Percentiles rank a stretch among this genome's conserved stretches.
Evolutionary conservation across 2,888 invertebrate species (phyloP).

Genomic region (Ganaspis brasiliensis): DNA sequence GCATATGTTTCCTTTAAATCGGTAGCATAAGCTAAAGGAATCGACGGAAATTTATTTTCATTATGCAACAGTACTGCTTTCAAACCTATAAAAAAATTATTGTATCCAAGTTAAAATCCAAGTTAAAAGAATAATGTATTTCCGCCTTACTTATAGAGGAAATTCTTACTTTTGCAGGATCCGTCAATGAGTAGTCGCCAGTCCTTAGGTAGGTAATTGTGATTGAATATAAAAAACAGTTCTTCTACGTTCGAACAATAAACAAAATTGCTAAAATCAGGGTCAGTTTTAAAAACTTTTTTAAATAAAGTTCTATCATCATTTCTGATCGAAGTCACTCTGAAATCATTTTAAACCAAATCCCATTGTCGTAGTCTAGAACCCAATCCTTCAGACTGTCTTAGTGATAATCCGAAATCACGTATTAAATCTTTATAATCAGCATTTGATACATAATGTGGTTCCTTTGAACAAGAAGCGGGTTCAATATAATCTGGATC

Average conservation of each 20-base stretch:
- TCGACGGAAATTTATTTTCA: slow-evolving; percentile 14
- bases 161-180: too few species aligned
- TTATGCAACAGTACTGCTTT: slow-evolving; percentile 1
- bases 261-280: not conserved
- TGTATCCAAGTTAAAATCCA: too few species aligned
- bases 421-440: not conserved
- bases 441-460: not conserved
- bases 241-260: not conserved
- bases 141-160: not conserved
- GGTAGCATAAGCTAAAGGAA: slow-evolving; percentile 3
- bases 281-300: slow-evolving; percentile 13
- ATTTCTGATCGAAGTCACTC: not conserved
- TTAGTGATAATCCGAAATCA: not conserved
- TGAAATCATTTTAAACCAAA: slow-evolving; percentile 9
- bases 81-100: not conserved
- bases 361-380: slow-evolving; percentile 4
- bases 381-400: not conserved
- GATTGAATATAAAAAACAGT: not conserved
- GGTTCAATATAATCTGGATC: not conserved
- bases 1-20: slow-evolving; percentile 11
- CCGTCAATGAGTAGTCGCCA: not conserved
- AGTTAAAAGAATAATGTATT: too few species aligned
- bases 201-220: not conserved
- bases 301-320: slow-evolving; percentile 4
- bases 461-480: not conserved